Evolutionary conservation across 2,888 invertebrate species (phyloP), one percentile per base, ranked within the genome.

Genomic region (Vannuccia rotundouncinata): DNA sequence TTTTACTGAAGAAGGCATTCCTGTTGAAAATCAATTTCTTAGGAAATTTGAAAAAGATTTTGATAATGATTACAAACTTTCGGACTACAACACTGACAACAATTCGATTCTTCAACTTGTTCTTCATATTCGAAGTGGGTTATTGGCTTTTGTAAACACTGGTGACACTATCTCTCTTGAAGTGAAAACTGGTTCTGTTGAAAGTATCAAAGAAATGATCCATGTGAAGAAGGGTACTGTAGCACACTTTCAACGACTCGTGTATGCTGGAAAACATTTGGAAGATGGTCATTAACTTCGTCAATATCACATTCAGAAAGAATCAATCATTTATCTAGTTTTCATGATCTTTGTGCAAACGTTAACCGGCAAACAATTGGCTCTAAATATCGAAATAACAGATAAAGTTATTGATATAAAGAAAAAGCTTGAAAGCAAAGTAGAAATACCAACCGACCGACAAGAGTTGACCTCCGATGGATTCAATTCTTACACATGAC

Each of bases 391-490:
- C 22, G 29, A 73, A 2, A n/a, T 73, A 27, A 10, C 22, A 13
- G 74, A 73, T n/a, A 27, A 73, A 27, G 74, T 73, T n/a, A 83
- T 85, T 31, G 45, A 45, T 45, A 27, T 73, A 2, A 73, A 73
- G n/a, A 27, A n/a, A 22, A 73, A 73, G n/a, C 5, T 73, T 73
- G 74, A 73, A 73, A 22, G 5, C 5, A 73, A 73, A 27, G 22
- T 22, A 13, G 74, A 22, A 22, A 73, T 73, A 10, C 74, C 22
- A 2, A 27, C 22, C 22, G 74, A 22, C 5, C 10, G 29, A n/a
- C 74, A 73, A 22, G 5, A 2, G 22, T n/a, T 73, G 5, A 73
- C 27, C 2, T 73, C 74, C 5, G 10, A 13, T 22, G 74, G 22
- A 73, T 5, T 73, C 74, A 10, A 73, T n/a, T 13, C 5, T 73